Conservation (phyloP, 2,797 vertebrate genomes). For the Gorsachius magnificus region DNA sequence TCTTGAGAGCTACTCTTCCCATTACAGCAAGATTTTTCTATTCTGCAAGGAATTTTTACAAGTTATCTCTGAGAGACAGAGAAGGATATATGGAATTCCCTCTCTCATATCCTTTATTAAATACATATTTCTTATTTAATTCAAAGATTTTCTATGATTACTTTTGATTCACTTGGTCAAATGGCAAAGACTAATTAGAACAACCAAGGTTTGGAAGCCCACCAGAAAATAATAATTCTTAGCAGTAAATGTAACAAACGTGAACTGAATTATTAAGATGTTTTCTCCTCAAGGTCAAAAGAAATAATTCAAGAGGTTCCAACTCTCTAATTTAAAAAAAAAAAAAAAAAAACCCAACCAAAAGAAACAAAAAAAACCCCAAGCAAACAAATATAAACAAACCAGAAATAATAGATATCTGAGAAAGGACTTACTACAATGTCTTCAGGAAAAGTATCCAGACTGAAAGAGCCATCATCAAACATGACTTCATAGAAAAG, state of each 20-base stretch:
- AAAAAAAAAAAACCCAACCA: background rate
- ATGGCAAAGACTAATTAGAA: constrained; percentile 48
- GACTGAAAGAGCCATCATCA: constrained; percentile 96
- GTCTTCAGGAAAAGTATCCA: constrained; percentile 96
- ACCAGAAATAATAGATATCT: background rate
- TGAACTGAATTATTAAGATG: constrained; percentile 22
- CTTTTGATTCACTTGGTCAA: constrained; percentile 41
- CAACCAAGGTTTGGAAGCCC: constrained; percentile 10
- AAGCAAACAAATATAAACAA: background rate
- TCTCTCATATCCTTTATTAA: constrained; percentile 50
- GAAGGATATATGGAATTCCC: constrained; percentile 39
- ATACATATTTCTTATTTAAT: constrained; percentile 64
- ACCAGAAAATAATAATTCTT: constrained; percentile 37
- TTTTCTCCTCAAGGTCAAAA: background rate
- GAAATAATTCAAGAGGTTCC: background rate
- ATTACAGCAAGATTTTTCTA: constrained; percentile 6
- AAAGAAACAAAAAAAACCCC: background rate
- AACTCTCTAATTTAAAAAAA: background rate
- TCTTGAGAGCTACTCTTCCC: constrained; percentile 16
- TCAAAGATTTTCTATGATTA: constrained; percentile 49
- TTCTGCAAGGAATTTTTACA: constrained; percentile 55
- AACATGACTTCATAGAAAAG: constrained; percentile 96
- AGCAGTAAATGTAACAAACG: constrained; percentile 20
- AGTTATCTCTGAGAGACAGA: constrained; percentile 40
- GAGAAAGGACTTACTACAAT: constrained; percentile 87